Evolutionary conservation across 2,888 invertebrate genomes (phyloP).

Genomic region (Gastracanthus pulcherrimus): DNA sequence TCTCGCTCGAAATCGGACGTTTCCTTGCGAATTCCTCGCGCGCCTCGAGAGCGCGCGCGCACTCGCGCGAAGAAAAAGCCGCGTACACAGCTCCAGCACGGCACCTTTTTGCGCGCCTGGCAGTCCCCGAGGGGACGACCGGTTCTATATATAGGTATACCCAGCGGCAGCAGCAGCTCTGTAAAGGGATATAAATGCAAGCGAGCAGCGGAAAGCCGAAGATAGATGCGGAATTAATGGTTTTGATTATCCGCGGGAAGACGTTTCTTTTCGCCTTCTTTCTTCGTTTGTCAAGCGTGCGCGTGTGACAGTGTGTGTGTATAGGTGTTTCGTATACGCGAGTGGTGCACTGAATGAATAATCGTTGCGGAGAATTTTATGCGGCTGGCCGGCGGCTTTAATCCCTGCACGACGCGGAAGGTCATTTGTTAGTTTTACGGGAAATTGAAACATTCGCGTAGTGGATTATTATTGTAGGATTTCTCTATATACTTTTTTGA

Average conservation of each 20-base stretch:
- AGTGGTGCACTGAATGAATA: background rate
- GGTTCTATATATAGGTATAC: background rate
- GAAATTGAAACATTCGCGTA: background rate
- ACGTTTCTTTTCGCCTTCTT: too few species aligned
- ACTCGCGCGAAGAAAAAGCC: constrained; percentile 14
- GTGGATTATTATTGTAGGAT: background rate
- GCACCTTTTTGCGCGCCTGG: background rate
- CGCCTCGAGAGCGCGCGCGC: too few species aligned
- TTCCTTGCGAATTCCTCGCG: constrained; percentile 44
- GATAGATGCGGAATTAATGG: constrained; percentile 50
- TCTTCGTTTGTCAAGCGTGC: background rate
- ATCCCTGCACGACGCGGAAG: background rate
- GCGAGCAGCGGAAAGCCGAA: background rate
- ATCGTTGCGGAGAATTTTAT: background rate
- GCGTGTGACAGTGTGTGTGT: too few species aligned
- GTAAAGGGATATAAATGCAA: background rate
- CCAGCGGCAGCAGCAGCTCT: background rate
- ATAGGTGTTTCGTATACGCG: too few species aligned
- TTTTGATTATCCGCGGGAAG: constrained; percentile 19
- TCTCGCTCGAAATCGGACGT: constrained; percentile 43
- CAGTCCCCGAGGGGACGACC: background rate
- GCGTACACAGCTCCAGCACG: background rate
- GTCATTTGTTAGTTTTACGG: background rate
- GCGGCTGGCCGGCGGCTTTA: background rate
- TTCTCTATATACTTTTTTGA: too few species aligned